phyloP scores from a whole-genome alignment of 2,888 invertebrate genomes.

The Caenorhabditis zanzibari region DNA sequence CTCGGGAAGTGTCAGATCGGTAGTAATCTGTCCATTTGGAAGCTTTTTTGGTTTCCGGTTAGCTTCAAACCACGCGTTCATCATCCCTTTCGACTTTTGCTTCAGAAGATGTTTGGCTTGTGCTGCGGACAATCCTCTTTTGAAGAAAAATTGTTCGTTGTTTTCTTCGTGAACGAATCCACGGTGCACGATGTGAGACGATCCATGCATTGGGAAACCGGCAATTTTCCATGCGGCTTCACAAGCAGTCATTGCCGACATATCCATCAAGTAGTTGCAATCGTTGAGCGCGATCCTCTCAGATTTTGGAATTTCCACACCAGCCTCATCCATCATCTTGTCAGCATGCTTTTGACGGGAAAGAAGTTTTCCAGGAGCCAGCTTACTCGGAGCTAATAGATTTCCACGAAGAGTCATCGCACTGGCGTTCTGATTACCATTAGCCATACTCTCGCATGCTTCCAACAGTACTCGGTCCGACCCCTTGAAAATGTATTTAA shows the following conservation, averaged over 20 bases:
- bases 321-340: conserved; percentile 22
- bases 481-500: conserved; percentile 51
- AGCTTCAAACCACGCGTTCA: conserved; percentile 53
- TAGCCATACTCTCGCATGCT: not conserved
- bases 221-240: conserved; percentile 49
- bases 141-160: conserved; percentile 22
- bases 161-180: conserved; percentile 37
- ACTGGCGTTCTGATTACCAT: not conserved
- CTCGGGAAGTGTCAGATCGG: conserved; percentile 15
- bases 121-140: conserved; percentile 4
- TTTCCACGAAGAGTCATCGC: conserved; percentile 13
- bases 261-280: conserved; percentile 29
- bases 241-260: conserved; percentile 37
- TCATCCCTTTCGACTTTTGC: not conserved
- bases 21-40: not conserved
- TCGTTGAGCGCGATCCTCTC: conserved; percentile 31
- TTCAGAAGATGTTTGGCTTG: not conserved
- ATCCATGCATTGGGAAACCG: conserved; percentile 27
- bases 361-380: not conserved
- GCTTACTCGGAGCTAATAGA: not conserved
- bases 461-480: conserved; percentile 41
- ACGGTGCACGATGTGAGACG: conserved; percentile 32
- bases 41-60: conserved; percentile 7
- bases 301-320: not conserved
- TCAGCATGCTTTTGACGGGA: conserved; percentile 8